phyloP scores from a whole-genome alignment of 1,140 invertebrate genomes.

The Dinoponera quadriceps region DNA sequence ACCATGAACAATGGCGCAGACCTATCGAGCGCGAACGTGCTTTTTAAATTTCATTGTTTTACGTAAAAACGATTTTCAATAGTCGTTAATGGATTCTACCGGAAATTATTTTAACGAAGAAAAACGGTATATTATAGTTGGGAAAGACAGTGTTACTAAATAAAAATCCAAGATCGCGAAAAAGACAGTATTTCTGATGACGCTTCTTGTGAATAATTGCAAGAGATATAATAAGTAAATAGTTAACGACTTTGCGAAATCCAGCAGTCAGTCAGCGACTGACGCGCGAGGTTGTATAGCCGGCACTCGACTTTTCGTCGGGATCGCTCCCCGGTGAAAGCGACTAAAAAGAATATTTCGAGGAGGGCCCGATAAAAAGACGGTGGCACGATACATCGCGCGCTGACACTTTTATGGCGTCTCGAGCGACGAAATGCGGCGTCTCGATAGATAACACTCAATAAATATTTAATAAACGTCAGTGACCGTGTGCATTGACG shows the following conservation, averaged over 20 bases:
- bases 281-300: not conserved
- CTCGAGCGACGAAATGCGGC: conserved; percentile 20
- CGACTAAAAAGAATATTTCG: not conserved
- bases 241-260: too few relatives aligned
- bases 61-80: too few relatives aligned
- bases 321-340: not conserved
- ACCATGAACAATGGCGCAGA: not conserved
- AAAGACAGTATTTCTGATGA: too few relatives aligned
- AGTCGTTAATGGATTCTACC: too few relatives aligned
- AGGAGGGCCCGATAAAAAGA: not conserved
- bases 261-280: not conserved
- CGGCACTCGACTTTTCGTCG: not conserved
- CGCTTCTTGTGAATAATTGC: too few relatives aligned
- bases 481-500: not conserved
- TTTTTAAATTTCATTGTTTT: too few relatives aligned
- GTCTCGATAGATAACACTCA: conserved; percentile 25
- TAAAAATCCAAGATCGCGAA: too few relatives aligned
- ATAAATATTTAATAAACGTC: conserved; percentile 55
- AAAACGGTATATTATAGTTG: too few relatives aligned
- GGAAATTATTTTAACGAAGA: too few relatives aligned
- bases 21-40: not conserved
- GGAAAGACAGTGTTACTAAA: too few relatives aligned
- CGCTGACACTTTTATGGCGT: conserved; percentile 33
- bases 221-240: too few relatives aligned
- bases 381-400: conserved; percentile 7